Evolutionary conservation across 2,888 invertebrate species (phyloP).

Genomic region (Drosophila prostipennis): DNA sequence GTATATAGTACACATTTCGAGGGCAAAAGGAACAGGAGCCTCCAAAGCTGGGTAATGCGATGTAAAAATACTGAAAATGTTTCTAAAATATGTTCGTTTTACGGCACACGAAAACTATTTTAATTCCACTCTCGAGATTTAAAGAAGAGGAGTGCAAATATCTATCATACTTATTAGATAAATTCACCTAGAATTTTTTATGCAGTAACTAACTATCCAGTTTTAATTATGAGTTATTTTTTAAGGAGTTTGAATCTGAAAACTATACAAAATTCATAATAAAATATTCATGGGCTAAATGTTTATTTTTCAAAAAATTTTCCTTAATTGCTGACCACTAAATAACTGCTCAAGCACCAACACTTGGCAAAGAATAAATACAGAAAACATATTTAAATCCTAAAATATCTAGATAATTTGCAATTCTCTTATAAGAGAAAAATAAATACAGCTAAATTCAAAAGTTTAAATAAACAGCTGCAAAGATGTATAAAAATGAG

Average conservation of each 20-base stretch:
- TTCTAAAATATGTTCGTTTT: not conserved
- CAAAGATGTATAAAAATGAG: no score
- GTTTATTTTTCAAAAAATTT: no score
- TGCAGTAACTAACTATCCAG: no score
- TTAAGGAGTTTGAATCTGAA: no score
- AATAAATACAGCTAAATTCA: not conserved
- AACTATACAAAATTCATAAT: no score
- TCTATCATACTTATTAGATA: not conserved
- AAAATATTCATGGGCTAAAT: no score
- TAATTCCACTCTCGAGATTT: not conserved
- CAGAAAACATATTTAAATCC: no score
- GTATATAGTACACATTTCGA: slow-evolving; percentile 7
- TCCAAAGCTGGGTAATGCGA: slow-evolving; percentile 2
- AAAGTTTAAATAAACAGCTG: not conserved
- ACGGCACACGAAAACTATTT: not conserved
- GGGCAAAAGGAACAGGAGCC: not conserved
- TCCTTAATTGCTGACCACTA: no score
- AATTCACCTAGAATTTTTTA: no score
- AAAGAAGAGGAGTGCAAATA: not conserved
- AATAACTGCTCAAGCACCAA: no score
- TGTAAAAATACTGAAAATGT: slow-evolving; percentile 1
- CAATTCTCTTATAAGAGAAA: not conserved
- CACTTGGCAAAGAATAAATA: no score
- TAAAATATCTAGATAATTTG: not conserved
- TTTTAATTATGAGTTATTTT: no score